Conservation (phyloP, 2,888 invertebrate genomes). For the Junonia oenone region DNA sequence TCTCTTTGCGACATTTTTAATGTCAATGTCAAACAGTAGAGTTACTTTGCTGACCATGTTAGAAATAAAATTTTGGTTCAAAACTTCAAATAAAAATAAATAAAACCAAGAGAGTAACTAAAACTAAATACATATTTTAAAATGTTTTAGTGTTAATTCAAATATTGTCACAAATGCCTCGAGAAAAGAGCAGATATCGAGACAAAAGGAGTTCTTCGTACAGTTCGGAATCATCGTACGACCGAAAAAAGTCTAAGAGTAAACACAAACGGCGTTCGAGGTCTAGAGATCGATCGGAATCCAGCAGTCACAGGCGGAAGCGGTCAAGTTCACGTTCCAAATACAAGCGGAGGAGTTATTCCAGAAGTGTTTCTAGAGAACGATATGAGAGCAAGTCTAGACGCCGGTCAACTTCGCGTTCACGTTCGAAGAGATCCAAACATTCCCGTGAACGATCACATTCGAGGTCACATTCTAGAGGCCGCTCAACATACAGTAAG, state of each 20-base stretch:
- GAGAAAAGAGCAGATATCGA: constrained; percentile 64
- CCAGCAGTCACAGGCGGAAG: constrained; percentile 52
- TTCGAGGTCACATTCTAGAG: constrained; percentile 56
- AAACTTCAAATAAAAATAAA: too few relatives aligned
- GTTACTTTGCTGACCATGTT: neutral
- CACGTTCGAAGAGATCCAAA: constrained; percentile 46
- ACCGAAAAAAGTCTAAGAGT: constrained; percentile 60
- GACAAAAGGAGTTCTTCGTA: constrained; percentile 63
- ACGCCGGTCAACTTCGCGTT: constrained; percentile 54
- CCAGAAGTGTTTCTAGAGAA: constrained; percentile 64
- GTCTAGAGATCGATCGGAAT: constrained; percentile 61
- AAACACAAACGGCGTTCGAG: constrained; percentile 61
- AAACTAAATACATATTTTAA: neutral
- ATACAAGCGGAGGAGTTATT: constrained; percentile 56
- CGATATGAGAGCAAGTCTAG: constrained; percentile 59
- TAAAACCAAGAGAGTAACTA: neutral
- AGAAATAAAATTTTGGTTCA: too few relatives aligned
- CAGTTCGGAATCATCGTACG: constrained; percentile 68
- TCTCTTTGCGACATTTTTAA: neutral
- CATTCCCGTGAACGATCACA: constrained; percentile 47
- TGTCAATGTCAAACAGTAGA: neutral
- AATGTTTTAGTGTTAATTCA: neutral
- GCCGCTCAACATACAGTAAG: constrained; percentile 52
- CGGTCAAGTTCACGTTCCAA: constrained; percentile 57
- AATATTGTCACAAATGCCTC: constrained; percentile 50